Evolutionary conservation across 2,797 vertebrate species (phyloP), one percentile per base, ranked within the genome.

Genomic region (Tinamus major): DNA sequence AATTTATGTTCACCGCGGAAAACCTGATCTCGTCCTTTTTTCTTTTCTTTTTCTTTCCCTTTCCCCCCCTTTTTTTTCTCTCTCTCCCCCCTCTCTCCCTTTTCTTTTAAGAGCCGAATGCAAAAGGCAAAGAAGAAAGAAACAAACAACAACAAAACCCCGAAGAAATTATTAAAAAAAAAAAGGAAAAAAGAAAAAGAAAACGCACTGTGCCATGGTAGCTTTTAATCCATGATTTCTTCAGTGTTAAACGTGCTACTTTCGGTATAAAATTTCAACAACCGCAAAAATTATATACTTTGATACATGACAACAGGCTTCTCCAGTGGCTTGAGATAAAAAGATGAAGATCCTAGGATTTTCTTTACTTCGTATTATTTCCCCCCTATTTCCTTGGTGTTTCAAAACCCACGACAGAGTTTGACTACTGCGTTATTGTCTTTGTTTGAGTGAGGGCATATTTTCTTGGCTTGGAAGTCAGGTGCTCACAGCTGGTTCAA

Each of bases 401-500:
- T 96, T 97, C 95, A 93, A 96, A 95, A 76, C 41, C 95, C 24
- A 71, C 96, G 94, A 96, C 89, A 96, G 97, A 82, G 92, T 97
- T 97, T 96, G 96, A 97, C 98, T 97, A 96, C 97, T 98, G 97
- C 98, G 93, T 75, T 88, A 85, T 93, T 79, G 90, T 92, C 96
- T 96, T 94, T 97, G 88, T 95, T 96, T 91, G 93, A 96, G 79
- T 87, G 89, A 90, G 90, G 96, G 94, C 93, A 89, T 67, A 91
- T 79, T 92, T 91, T 94, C 94, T 96, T 97, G 97, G 97, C 96
- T 97, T 97, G 95, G 93, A 98, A 97, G 97, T 98, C 94, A 98
- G 98, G 98, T 98, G 98, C 98, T 98, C 97, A 98, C 97, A 97
- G 96, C 97, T 97, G 95, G 96, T 97, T 97, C 95, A 98, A 98